Conservation (phyloP, 2,113 vertebrate species). For the Gymnogyps californianus region DNA sequence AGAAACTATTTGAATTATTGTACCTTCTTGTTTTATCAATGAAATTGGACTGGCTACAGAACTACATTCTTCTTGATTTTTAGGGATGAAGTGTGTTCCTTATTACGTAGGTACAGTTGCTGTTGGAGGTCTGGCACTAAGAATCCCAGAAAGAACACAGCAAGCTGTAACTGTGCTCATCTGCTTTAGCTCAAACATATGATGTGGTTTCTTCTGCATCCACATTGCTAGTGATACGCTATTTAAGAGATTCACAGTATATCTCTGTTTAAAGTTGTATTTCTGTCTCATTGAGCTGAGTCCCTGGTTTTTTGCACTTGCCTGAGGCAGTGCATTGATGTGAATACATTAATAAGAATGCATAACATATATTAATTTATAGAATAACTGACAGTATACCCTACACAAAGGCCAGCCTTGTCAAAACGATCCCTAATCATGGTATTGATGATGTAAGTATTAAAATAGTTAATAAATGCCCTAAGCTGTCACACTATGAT, state of each 20-base stretch:
- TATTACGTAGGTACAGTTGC: neutral
- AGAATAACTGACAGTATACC: neutral
- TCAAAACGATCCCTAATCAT: neutral
- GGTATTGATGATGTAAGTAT: neutral
- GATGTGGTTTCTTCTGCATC: neutral
- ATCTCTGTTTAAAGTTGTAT: neutral
- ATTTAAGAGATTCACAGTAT: neutral
- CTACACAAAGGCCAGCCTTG: neutral
- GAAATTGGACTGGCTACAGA: neutral
- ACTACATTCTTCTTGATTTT: neutral
- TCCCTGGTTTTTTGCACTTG: neutral
- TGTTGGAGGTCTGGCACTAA: neutral
- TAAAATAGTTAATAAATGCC: neutral
- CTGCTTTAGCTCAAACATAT: neutral
- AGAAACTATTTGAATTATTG: neutral
- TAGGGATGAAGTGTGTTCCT: neutral
- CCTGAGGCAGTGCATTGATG: neutral
- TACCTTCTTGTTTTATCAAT: neutral
- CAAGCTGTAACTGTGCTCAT: neutral
- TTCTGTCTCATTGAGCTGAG: neutral
- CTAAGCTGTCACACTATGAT: neutral
- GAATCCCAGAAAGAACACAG: neutral
- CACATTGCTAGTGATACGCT: neutral
- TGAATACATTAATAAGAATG: neutral
- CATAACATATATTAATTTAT: neutral